phyloP scores from a whole-genome alignment of 2,797 vertebrate genomes.

The Geotrypetes seraphini region DNA sequence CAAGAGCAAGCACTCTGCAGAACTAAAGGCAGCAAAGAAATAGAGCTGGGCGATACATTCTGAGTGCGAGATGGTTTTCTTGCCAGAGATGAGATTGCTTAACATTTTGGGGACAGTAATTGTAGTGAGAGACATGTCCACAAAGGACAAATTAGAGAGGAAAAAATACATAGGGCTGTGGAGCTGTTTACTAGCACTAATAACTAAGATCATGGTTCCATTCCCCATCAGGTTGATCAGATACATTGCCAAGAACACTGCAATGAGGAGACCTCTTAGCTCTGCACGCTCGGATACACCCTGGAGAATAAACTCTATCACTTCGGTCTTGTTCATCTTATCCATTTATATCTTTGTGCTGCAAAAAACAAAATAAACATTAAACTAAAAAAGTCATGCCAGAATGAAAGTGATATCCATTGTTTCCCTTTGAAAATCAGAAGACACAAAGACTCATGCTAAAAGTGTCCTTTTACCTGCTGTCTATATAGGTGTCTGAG shows the following conservation, averaged over 20 bases:
- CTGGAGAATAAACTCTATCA: slow-evolving; percentile 3
- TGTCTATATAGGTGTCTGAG: too few relatives aligned
- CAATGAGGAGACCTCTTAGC: slow-evolving; percentile 10
- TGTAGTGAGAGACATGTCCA: not conserved
- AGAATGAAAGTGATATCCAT: too few relatives aligned
- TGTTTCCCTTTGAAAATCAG: too few relatives aligned
- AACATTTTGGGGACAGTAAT: slow-evolving; percentile 15
- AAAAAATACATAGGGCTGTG: slow-evolving; percentile 26
- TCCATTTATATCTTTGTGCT: too few relatives aligned
- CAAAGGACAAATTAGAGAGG: slow-evolving; percentile 16
- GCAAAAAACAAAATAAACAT: too few relatives aligned
- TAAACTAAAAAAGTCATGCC: too few relatives aligned
- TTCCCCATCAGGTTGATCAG: slow-evolving; percentile 9
- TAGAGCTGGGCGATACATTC: slow-evolving; percentile 16
- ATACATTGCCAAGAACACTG: slow-evolving; percentile 14
- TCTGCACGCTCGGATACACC: slow-evolving; percentile 1
- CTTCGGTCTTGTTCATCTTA: not conserved
- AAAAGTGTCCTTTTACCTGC: too few relatives aligned
- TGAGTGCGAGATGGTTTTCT: slow-evolving; percentile 3
- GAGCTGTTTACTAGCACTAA: not conserved
- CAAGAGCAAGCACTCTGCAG: slow-evolving; percentile 17
- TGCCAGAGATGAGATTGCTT: slow-evolving; percentile 2
- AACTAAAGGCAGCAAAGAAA: slow-evolving; percentile 1
- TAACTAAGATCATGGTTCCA: slow-evolving; percentile 13
- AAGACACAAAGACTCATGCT: too few relatives aligned